Base-by-base conservation (phyloP, 2,797 vertebrate genomes). In the Gymnoscopelus microlampas region DNA sequence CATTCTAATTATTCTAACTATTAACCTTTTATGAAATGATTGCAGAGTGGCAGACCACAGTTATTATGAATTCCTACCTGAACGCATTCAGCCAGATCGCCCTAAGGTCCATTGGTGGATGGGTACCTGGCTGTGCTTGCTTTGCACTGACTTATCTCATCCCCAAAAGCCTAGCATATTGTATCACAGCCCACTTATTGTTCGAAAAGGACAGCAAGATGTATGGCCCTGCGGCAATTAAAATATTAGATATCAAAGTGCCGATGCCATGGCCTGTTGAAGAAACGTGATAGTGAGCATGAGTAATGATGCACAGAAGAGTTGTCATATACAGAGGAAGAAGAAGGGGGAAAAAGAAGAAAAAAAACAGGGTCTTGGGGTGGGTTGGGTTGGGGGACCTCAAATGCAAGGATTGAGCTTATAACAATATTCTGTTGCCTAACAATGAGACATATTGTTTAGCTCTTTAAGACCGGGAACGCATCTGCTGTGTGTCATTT, bases 241-340 rank as follows among this genome's bases (percentile, higher is more conserved):
- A 90, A 93, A 95, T 93, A 92, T 91, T 93, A 90, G 87, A 88
- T 94, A 94, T 93, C 90, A 94, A 94, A 93, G 89, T 74, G 75
- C 81, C 74, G 74, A 62, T 51, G 78, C 88, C 84, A 84, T 80
- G 73, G 71, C 89, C 83, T 87, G 86, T 92, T 85, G 85, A 76
- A 80, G 90, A 91, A 94, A 95, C 58, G 80, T 66, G 85, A 94
- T 91, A 86, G 74, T 74, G 84, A 91, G 87, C 80, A 89, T 90
- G 91, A 94, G 86, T 90, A 93, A 91, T 90, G 89, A 89, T 71
- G 84, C 76, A 70, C 75, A 80, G 74, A 73, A 78, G 75, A 82
- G 76, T 78, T 85, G 84, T 87, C 87, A 85, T 76, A 85, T 75
- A 84, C 60, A 83, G 60, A 64, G 63, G 70, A 86, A 81, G 58